Base-by-base conservation (phyloP, 2,888 invertebrate genomes). In the Limenitis camilla region DNA sequence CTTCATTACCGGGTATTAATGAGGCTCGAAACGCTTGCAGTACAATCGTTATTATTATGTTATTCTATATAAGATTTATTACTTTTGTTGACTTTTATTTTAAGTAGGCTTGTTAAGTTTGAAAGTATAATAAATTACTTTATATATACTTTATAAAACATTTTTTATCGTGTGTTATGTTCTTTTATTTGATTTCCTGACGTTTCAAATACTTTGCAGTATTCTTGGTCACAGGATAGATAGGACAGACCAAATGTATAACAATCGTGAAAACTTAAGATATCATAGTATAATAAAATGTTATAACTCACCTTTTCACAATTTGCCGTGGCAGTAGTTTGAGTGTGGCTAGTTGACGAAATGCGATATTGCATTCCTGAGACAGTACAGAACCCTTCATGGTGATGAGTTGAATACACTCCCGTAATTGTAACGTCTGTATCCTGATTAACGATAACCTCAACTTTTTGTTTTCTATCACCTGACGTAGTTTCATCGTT, bases 371-470 rank as follows among this genome's bases (percentile, higher is more conserved):
- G 94, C 94, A 95, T 92, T 42, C 93, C 93, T 31, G 92, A 92
- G 62, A 93, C 95, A 63, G 94, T 95, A 76, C 95, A 95, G 72
- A 92, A 95, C 31, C 94, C 94, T 76, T 93, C 93, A 72, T 94
- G 95, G 72, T 93, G 94, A 61, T 94, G 94, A 2, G 92, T 92
- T 28, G 93, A 92, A 76, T 95, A 95, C 53, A 95, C 94, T 10
- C 95, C 95, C 4, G 95, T 95, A 65, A 95, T 95, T 32, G 95
- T 96, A 29, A 95, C 94, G 69, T 95, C 95, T 0, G 95, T 93
- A 66, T 95, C 95, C 78, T 94, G 94, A 73, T 93, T 93, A 27
- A 95, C 91, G 67, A 95, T 94, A 35, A 95, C 93, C 61, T 95
- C 93, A 58, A 92, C 91, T 65, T 91, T 90, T 66, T 90, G 90